Base-by-base conservation (phyloP, 2,888 invertebrate species). In the Metalampra italica region DNA sequence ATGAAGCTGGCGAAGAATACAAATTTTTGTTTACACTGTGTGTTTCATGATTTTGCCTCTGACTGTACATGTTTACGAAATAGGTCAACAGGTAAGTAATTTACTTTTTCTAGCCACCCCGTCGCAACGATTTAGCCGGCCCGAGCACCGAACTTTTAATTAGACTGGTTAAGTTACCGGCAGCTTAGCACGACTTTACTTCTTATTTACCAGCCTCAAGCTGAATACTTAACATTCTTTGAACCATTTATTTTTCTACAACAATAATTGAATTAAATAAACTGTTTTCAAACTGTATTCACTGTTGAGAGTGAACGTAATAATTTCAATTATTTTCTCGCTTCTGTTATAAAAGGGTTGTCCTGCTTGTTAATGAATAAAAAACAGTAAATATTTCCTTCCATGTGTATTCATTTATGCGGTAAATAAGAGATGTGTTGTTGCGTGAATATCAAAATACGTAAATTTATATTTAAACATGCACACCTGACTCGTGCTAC, bases 101-200 rank as follows among this genome's bases (percentile, higher is more conserved):
- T 37, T 7, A 37, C 11, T 36, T 36, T n/a, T 36, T 4, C 12
- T 3, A 3, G 41, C n/a, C n/a, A n/a, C n/a, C n/a, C n/a, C n/a
- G 9, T 15, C 5, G 43, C 29, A 30, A 15, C 30, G 42, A 9
- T 42, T 42, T 42, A 42, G 12, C 29, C 9, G 8, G 39, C n/a
- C n/a, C n/a, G n/a, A n/a, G 46, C 51, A 59, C 47, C 50, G 40
- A 64, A 68, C 62, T 70, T 69, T 66, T 71, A 70, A 74, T 68
- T 68, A 66, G 62, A 63, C 57, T 60, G 58, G 62, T 67, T 59
- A 69, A 59, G 62, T 67, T 59, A 69, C 54, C 62, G 64, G 56
- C 57, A 48, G 60, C 60, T 61, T 67, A 60, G 57, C 61, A 56
- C 57, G 53, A 54, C 58, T 61, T 22, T 56, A 13, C 43, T 47